These are phyloP conservation scores for Drosophila yooni DNA, from an alignment of 2,888 invertebrate species.

Conservation along the genomic window DNA sequence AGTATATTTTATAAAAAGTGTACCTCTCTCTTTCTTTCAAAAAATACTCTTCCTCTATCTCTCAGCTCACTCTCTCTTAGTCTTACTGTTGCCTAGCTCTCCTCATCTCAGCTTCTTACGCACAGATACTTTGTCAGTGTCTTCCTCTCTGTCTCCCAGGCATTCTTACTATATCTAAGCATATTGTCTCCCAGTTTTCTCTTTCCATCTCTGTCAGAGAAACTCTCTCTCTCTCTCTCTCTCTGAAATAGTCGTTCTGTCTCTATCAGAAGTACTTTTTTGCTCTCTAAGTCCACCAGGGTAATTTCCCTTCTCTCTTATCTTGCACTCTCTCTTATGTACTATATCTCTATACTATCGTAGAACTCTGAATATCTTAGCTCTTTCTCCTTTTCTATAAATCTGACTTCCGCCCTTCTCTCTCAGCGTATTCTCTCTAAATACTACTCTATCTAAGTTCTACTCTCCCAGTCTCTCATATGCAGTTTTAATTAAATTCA, in stretches of 20 bases:
- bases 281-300: neutral
- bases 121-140: neutral
- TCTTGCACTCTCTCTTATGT: neutral
- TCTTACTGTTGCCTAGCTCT: neutral
- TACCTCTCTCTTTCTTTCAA: neutral
- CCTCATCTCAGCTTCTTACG: neutral
- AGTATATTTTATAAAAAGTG: neutral
- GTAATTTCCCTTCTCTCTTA: neutral
- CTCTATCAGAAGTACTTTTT: neutral
- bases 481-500: neutral
- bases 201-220: neutral
- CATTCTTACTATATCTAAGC: neutral
- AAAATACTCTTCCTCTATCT: neutral
- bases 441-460: neutral
- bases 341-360: neutral
- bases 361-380: too few species aligned
- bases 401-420: neutral
- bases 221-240: neutral
- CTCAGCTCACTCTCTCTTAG: neutral
- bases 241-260: neutral
- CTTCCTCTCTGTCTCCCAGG: too few species aligned
- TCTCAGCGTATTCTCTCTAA: too few species aligned
- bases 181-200: neutral
- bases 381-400: too few species aligned
- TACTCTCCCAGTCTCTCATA: too few species aligned